Evolutionary conservation across 1,140 invertebrate genomes (phyloP).

Genomic region (Acromyrmex echinatior): DNA sequence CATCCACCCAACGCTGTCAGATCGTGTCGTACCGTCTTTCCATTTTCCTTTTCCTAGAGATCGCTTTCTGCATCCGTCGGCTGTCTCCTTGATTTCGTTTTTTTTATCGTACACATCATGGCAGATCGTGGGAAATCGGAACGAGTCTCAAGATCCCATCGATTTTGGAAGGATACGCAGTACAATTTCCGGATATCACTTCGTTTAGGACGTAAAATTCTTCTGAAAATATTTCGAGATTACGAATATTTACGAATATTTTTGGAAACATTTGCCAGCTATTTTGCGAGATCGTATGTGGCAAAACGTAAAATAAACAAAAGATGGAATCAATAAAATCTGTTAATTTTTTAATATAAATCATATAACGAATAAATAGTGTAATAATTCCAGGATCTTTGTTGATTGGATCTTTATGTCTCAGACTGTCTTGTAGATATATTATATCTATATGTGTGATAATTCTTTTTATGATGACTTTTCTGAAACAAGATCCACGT

Average conservation of each 20-base stretch:
- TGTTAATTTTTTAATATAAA: neutral
- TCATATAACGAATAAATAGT: neutral
- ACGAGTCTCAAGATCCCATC: conserved; percentile 27
- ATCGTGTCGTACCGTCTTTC: conserved; percentile 20
- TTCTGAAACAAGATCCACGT: neutral
- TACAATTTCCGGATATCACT: conserved; percentile 35
- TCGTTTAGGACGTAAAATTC: conserved; percentile 16
- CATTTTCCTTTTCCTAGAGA: conserved; percentile 42
- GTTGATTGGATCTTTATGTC: neutral
- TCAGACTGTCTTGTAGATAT: neutral
- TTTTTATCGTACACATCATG: conserved; percentile 39
- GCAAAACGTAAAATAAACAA: neutral
- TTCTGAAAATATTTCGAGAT: conserved; percentile 15
- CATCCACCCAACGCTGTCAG: conserved; percentile 20
- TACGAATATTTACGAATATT: conserved; percentile 8
- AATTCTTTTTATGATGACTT: neutral
- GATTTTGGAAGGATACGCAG: conserved; percentile 18
- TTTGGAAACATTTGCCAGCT: neutral
- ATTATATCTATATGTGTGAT: neutral
- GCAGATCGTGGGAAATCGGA: conserved; percentile 24
- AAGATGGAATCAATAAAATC: neutral
- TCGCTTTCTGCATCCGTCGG: conserved; percentile 54
- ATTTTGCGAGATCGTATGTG: neutral
- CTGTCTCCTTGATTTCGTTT: conserved; percentile 72
- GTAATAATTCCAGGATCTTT: neutral